Evolutionary conservation across 1,140 invertebrate genomes (phyloP).

Genomic region (Carposina sasakii): DNA sequence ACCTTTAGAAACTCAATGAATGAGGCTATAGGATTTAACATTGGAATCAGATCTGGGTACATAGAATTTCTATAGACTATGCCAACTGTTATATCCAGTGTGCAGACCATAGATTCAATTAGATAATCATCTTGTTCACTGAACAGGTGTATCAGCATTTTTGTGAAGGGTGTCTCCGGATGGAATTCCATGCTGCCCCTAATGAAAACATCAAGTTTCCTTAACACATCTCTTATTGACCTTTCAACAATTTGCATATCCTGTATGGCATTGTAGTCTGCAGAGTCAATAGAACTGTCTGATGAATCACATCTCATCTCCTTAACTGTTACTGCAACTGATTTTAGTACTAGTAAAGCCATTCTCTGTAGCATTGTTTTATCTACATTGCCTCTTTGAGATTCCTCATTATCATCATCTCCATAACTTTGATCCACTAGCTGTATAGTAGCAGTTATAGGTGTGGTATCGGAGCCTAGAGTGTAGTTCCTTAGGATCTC

Average conservation of each 20-base stretch:
- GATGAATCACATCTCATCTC: slow-evolving; percentile 90
- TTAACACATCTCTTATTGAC: slow-evolving; percentile 86
- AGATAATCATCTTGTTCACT: slow-evolving; percentile 92
- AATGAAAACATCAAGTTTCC: slow-evolving; percentile 86
- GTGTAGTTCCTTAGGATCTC: slow-evolving; percentile 48
- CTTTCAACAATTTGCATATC: slow-evolving; percentile 91
- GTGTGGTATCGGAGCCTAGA: slow-evolving; percentile 45
- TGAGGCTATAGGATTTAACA: slow-evolving; percentile 87
- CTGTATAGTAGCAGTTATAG: slow-evolving; percentile 46
- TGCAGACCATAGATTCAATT: slow-evolving; percentile 94
- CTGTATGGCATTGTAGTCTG: slow-evolving; percentile 87
- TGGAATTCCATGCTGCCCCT: slow-evolving; percentile 88
- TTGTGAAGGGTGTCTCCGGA: slow-evolving; percentile 88
- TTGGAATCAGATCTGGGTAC: slow-evolving; percentile 82
- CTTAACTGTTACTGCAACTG: slow-evolving; percentile 91
- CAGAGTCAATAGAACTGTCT: slow-evolving; percentile 85
- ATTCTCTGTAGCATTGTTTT: slow-evolving; percentile 88
- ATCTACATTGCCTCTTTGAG: slow-evolving; percentile 68
- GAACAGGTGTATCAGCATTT: slow-evolving; percentile 91
- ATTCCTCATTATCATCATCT: slow-evolving; percentile 44
- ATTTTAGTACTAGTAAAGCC: slow-evolving; percentile 88
- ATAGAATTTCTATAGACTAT: slow-evolving; percentile 86
- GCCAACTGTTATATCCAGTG: slow-evolving; percentile 88
- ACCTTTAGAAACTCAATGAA: slow-evolving; percentile 89
- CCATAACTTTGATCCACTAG: slow-evolving; percentile 61